Evolutionary conservation across 2,888 invertebrate genomes (phyloP), one percentile per base, ranked within the genome.

Genomic region (Lochmaea capreae): DNA sequence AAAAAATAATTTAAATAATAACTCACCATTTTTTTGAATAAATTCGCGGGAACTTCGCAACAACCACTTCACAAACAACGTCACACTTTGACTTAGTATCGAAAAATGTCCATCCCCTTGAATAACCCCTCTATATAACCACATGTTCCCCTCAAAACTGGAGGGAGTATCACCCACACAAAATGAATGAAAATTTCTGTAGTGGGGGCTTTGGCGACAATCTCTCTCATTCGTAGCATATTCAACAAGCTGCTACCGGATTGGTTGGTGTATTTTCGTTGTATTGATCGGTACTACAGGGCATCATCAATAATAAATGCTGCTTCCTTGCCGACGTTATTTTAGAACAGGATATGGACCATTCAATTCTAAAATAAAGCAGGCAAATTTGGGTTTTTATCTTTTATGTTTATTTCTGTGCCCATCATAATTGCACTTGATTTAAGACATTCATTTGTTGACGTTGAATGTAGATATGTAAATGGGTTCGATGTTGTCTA

Each of bases 121-220:
- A 33, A 10, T 46, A 69, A 82, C 84, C 81, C 79, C 80, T 85
- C 86, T 86, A 80, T 87, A 87, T 87, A 87, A 84, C 81, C 79
- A 78, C 75, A 68, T 66, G 77, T 80, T 85, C 85, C 84, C 87
- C 86, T 86, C 87, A 72, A 72, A 73, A 75, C 74, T 81, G 77
- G 78, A 71, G 71, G 73, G 78, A 72, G 78, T 39, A 75, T 63
- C 90, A 90, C 91, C 91, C 89, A 91, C 91, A 90, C 91, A 89
- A 89, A 90, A 90, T 92, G 90, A 91, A 92, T 92, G 92, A 92
- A 91, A 88, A 86, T 80, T 77, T 72, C 71, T 79, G 83, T 82
- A 80, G 84, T 83, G 85, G 86, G 86, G 85, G 80, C 82, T 83
- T 80, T 78, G 85, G 85, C 85, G 84, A 81, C 85, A 84, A 75